A percentile compares a stretch with the other conserved stretches of the same genome.
Evolutionary conservation across 35 echinoderm and acorn worm species (phyloP).

Genomic region (Anneissia japonica): DNA sequence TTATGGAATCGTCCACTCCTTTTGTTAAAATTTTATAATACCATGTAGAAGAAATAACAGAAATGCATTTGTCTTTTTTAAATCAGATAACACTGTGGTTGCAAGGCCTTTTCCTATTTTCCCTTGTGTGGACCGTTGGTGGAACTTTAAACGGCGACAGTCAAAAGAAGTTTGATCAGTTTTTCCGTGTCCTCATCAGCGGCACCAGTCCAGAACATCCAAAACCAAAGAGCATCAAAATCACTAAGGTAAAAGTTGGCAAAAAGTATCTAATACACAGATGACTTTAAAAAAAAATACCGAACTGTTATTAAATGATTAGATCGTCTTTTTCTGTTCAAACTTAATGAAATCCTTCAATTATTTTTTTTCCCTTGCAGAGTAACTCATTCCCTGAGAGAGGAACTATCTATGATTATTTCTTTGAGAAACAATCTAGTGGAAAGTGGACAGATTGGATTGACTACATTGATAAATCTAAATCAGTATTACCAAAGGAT

Average conservation of each 20-base stretch:
- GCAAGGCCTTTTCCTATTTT: constrained; percentile 90
- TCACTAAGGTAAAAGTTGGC: constrained; percentile 66
- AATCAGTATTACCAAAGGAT: constrained; percentile 50
- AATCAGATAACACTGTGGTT: constrained; percentile 91
- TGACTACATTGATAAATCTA: constrained; percentile 80
- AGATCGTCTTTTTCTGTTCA: no score
- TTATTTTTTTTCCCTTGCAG: constrained; percentile 29
- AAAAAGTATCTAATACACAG: no score
- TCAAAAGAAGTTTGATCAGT: constrained; percentile 86
- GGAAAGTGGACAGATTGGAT: constrained; percentile 91
- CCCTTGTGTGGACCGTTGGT: constrained; percentile 82
- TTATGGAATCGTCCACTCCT: no score
- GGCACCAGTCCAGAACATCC: constrained; percentile 86
- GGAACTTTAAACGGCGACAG: constrained; percentile 80
- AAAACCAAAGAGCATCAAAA: constrained; percentile 99
- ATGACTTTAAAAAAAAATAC: no score
- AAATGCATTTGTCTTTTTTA: not conserved
- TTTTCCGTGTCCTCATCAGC: constrained; percentile 87
- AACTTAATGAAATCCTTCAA: no score
- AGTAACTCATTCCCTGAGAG: constrained; percentile 97
- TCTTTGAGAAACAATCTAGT: constrained; percentile 87
- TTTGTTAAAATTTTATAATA: not conserved
- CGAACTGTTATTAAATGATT: no score
- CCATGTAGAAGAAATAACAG: no score
- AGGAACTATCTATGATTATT: constrained; percentile 88